phyloP scores from a whole-genome alignment of 53 echinoderm and acorn worm species.

The Astropecten irregularis region DNA sequence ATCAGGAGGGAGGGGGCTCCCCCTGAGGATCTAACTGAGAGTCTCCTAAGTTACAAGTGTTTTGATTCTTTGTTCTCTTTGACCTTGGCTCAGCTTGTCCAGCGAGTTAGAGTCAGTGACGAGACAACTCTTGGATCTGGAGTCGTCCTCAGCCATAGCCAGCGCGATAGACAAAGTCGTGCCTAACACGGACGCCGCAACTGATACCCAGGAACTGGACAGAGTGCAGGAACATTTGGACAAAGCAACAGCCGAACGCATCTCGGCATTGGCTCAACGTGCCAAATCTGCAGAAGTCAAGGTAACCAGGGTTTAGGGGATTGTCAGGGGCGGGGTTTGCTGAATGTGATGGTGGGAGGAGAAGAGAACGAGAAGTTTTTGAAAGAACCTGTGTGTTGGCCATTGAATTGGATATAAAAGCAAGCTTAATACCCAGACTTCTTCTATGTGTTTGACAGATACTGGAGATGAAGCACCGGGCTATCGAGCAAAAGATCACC shows the following conservation, averaged over 20 bases:
- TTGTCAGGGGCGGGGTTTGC: too few relatives aligned
- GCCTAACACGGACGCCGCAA: not conserved
- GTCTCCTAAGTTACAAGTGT: too few relatives aligned
- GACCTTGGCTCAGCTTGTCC: too few relatives aligned
- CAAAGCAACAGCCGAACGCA: not conserved
- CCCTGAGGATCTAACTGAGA: too few relatives aligned
- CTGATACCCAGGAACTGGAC: slow-evolving; percentile 45
- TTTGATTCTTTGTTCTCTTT: too few relatives aligned
- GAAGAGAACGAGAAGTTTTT: too few relatives aligned
- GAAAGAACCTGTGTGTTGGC: too few relatives aligned
- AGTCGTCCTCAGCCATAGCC: not conserved
- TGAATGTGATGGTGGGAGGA: too few relatives aligned
- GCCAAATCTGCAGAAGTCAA: slow-evolving; percentile 48
- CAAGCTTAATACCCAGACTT: not conserved
- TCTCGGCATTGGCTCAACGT: slow-evolving; percentile 2
- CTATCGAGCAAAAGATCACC: slow-evolving; percentile 4
- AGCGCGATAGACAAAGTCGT: not conserved
- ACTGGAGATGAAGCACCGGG: slow-evolving; percentile 24
- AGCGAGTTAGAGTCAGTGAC: slow-evolving; percentile 40
- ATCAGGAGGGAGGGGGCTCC: too few relatives aligned
- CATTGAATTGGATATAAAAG: not conserved
- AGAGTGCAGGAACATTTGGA: not conserved
- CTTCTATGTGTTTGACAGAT: not conserved
- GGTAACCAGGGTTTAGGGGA: too few relatives aligned
- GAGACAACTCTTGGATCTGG: slow-evolving; percentile 47